Evolutionary conservation across 2,888 invertebrate genomes (phyloP).

Genomic region (Gari tellinella): DNA sequence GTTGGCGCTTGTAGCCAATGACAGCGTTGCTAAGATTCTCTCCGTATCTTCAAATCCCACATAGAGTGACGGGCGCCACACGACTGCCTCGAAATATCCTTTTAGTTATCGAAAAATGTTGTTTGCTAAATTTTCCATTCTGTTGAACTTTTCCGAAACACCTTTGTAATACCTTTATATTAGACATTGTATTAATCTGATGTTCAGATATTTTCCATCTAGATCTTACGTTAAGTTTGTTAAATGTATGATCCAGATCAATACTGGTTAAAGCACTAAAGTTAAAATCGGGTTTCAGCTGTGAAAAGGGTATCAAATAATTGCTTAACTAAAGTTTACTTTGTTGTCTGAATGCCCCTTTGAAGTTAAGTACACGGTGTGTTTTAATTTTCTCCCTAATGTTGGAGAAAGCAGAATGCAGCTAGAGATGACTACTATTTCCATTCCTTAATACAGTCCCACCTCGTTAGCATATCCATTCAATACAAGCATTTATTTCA

Average conservation of each 20-base stretch:
- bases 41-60: constrained; percentile 25
- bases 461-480: background rate
- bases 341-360: constrained; percentile 55
- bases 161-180: too few species aligned
- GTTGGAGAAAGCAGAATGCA: constrained; percentile 53
- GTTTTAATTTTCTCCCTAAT: constrained; percentile 52
- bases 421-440: background rate
- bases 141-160: too few species aligned
- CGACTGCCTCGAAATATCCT: constrained; percentile 22
- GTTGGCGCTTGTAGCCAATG: constrained; percentile 34
- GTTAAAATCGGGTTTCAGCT: too few species aligned
- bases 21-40: constrained; percentile 52
- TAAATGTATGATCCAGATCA: too few species aligned
- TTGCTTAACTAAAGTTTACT: constrained; percentile 51
- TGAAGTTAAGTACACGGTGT: constrained; percentile 50
- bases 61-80: constrained; percentile 59
- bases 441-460: background rate
- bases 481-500: too few species aligned
- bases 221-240: too few species aligned
- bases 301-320: constrained; percentile 46
- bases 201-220: too few species aligned
- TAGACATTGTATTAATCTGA: too few species aligned
- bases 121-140: too few species aligned
- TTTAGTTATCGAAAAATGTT: background rate
- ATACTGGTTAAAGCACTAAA: too few species aligned